Conservation (phyloP, 2,113 vertebrate genomes). For the Gopherus evgoodei region DNA sequence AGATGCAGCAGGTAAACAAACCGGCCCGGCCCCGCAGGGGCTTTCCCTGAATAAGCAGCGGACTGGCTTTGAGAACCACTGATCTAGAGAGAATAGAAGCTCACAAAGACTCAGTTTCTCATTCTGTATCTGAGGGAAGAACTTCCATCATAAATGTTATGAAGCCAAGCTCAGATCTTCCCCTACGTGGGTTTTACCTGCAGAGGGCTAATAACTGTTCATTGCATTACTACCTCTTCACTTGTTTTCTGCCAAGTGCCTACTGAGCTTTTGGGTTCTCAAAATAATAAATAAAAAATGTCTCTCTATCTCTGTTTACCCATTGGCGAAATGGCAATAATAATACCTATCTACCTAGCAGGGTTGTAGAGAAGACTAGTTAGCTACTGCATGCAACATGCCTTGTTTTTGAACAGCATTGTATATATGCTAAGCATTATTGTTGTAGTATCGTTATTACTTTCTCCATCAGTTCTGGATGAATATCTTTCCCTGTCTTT, state of each 20-base stretch:
- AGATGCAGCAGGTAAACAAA: no score
- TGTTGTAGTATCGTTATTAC: neutral
- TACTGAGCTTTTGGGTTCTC: neutral
- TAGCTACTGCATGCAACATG: neutral
- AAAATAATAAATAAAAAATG: neutral
- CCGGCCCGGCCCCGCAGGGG: no score
- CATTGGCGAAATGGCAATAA: neutral
- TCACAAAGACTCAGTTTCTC: neutral
- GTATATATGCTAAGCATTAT: neutral
- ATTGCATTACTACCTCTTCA: neutral
- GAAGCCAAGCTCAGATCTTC: slow-evolving; percentile 26
- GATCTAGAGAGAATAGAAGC: neutral
- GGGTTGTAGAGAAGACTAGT: neutral
- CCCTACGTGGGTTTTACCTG: neutral
- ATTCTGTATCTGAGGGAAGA: neutral
- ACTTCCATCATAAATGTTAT: slow-evolving; percentile 4
- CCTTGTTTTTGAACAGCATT: neutral
- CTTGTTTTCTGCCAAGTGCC: neutral
- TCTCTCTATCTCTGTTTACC: neutral
- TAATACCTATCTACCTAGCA: neutral
- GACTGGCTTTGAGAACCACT: no score
- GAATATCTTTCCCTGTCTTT: neutral
- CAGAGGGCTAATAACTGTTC: neutral
- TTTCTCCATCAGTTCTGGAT: neutral
- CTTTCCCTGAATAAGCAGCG: no score